A percentile compares a stretch with the other conserved stretches of the same genome.
These are phyloP conservation scores for Enteromius thamalakanensis DNA, from an alignment of 2,797 vertebrate genomes.

Conservation along the genomic window DNA sequence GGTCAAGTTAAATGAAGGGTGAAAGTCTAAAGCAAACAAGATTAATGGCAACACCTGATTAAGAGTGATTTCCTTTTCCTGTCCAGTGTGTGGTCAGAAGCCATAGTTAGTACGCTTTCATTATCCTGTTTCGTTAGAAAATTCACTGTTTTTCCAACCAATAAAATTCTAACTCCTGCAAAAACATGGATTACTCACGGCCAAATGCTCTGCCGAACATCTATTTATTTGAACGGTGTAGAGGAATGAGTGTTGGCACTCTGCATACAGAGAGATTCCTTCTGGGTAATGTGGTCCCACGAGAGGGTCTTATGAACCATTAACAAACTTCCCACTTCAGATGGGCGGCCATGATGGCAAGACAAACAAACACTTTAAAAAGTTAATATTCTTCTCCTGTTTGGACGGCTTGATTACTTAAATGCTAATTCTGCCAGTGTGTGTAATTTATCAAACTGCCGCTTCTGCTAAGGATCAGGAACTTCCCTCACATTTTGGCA, in stretches of 20 bases:
- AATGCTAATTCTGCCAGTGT: conserved; percentile 74
- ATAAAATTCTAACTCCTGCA: conserved; percentile 43
- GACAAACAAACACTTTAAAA: conserved; percentile 79
- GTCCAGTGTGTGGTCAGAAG: conserved; percentile 75
- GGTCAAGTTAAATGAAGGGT: conserved; percentile 74
- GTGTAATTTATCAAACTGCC: conserved; percentile 78
- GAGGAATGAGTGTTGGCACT: conserved; percentile 66
- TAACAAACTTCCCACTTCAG: conserved; percentile 74
- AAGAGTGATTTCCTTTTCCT: conserved; percentile 81
- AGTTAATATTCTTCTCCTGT: conserved; percentile 72
- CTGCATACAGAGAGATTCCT: conserved; percentile 72
- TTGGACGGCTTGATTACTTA: conserved; percentile 78
- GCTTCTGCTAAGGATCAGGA: conserved; percentile 60
- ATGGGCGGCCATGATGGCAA: conserved; percentile 65
- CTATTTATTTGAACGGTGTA: conserved; percentile 57
- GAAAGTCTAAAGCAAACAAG: conserved; percentile 74
- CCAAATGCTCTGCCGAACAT: conserved; percentile 42
- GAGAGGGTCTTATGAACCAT: conserved; percentile 75
- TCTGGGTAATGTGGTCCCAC: conserved; percentile 72
- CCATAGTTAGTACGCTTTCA: conserved; percentile 65
- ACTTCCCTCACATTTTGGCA: conserved; percentile 49
- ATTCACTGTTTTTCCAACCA: conserved; percentile 49
- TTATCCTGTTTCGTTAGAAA: conserved; percentile 54
- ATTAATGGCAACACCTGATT: conserved; percentile 79
- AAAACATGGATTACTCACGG: conserved; percentile 28